Percentiles rank a stretch among this genome's conserved stretches.
Conservation (phyloP, 2,113 vertebrate genomes). For the Equus przewalskii region DNA sequence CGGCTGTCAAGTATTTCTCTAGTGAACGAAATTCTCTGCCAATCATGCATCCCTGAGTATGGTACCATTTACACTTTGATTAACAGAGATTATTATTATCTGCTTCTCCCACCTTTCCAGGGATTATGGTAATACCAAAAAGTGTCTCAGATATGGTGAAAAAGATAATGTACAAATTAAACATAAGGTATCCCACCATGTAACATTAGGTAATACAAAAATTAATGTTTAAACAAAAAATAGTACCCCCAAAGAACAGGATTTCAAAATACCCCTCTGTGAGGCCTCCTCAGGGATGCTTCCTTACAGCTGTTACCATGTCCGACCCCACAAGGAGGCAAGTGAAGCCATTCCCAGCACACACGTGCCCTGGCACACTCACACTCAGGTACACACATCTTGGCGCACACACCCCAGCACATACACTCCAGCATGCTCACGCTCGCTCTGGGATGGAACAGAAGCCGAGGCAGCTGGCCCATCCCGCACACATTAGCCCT, state of each 20-base stretch:
- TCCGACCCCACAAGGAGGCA: rapidly evolving
- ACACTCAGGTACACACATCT: too few relatives aligned
- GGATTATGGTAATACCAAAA: not conserved
- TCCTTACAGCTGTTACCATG: not conserved
- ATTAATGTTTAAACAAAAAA: not conserved
- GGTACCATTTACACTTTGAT: rapidly evolving
- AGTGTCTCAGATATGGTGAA: not conserved
- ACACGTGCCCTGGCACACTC: rapidly evolving
- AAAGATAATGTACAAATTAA: not conserved
- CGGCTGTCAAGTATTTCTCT: not conserved
- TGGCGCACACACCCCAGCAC: not conserved
- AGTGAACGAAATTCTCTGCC: not conserved
- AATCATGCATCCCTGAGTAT: rapidly evolving
- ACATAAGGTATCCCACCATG: not conserved
- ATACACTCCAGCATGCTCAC: not conserved
- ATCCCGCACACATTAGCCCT: rapidly evolving
- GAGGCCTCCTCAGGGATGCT: not conserved
- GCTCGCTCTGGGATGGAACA: too few relatives aligned
- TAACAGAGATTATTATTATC: not conserved
- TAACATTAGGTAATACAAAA: not conserved
- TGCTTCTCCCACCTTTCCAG: not conserved
- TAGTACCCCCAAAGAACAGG: not conserved
- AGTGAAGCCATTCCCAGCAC: not conserved
- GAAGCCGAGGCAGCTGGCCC: not conserved
- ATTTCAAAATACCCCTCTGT: rapidly evolving